Evolutionary conservation across 2,888 invertebrate species (phyloP).

Genomic region (Molanna angustata): DNA sequence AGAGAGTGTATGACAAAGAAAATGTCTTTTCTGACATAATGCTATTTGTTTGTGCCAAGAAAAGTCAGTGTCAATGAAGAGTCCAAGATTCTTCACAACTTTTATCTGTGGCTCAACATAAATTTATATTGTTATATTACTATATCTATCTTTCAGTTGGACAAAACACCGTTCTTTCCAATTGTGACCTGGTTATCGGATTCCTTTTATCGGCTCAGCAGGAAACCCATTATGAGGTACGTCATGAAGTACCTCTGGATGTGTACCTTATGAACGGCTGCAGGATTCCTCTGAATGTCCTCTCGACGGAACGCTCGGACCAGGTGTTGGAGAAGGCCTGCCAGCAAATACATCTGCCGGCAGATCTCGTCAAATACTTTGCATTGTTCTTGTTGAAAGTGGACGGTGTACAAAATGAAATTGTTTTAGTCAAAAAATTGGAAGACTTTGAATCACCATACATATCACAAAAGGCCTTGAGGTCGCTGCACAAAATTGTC

Average conservation of each 20-base stretch:
- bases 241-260: conserved; percentile 72
- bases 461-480: conserved; percentile 80
- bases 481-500: conserved; percentile 74
- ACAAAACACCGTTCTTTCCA: conserved; percentile 78
- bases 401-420: conserved; percentile 65
- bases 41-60: too few relatives aligned
- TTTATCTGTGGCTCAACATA: too few relatives aligned
- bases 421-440: conserved; percentile 78
- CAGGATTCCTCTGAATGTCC: conserved; percentile 76
- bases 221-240: conserved; percentile 71
- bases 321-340: conserved; percentile 80
- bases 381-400: conserved; percentile 84
- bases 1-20: too few relatives aligned
- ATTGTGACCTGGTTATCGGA: conserved; percentile 77
- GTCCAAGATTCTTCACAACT: too few relatives aligned
- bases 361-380: conserved; percentile 82
- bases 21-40: too few relatives aligned
- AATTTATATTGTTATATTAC: too few relatives aligned
- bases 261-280: conserved; percentile 84
- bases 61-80: too few relatives aligned
- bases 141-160: conserved; percentile 63
- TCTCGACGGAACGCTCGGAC: conserved; percentile 81
- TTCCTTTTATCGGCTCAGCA: conserved; percentile 91
- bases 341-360: conserved; percentile 74
- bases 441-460: conserved; percentile 97